Base-by-base conservation (phyloP, 2,797 vertebrate genomes). In the Ctenosaura bakeri region DNA sequence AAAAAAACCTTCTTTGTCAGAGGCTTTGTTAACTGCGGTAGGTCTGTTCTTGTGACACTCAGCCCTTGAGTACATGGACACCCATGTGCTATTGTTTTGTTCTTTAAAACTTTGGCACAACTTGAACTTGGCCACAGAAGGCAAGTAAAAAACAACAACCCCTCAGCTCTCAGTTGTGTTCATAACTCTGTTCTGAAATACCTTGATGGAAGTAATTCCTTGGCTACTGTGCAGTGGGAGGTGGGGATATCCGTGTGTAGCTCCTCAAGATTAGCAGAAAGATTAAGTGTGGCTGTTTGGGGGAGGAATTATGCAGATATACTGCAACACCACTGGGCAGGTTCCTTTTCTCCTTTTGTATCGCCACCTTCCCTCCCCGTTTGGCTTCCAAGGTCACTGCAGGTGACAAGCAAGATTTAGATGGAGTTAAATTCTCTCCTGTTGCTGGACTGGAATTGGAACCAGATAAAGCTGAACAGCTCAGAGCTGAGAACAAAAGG, bases 321-420 rank as follows among this genome's bases (percentile, higher is more conserved):
- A 24, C 38, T 35, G 6, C 52, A 87, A 73, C 4, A 32, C 35
- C n/a, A 26, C 38, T 64, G 42, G 74, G 52, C 46, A 54, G 50
- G 54, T 54, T 86, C 64, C 50, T 89, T 62, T 18, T 4, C 66
- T 89, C 59, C 66, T 56, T 89, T 74, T 32, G 22, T 56, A 46
- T 69, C 26, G 54, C 62, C 46, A 22, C 82, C 64, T 79, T 74
- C 42, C 74, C 74, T 80, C 42, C 66, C 38, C 3, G 35, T 29
- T 54, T 83, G 82, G 83, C 69, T 86, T 80, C 74, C 77, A 26
- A 78, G 64, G 85, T 90, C 85, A 85, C 35, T 87, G 56, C 42
- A 80, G 81, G 81, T 74, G 81, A 84, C 54, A 83, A 69, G 42
- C 62, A 87, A 74, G 80, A 87, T 87, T 66, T 62, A 89, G 81